A percentile compares a stretch with the other conserved stretches of the same genome.
phyloP scores from a whole-genome alignment of 1,140 invertebrate genomes.

The Bicyclus anynana region DNA sequence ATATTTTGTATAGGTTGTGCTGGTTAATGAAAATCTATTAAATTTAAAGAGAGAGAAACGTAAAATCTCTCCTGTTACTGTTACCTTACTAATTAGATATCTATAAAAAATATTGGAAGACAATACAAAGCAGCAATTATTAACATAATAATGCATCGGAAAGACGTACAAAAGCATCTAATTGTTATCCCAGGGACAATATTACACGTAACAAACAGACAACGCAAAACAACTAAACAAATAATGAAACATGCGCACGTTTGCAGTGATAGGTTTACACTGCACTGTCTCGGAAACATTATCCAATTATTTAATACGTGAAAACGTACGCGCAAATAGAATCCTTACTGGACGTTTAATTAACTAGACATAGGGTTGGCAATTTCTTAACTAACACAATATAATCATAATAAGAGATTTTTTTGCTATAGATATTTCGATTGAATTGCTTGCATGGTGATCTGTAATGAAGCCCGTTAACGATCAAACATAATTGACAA shows the following conservation, averaged over 20 bases:
- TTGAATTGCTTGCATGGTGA: too few species aligned
- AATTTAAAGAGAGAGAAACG: too few species aligned
- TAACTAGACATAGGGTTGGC: slow-evolving; percentile 22
- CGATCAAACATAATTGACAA: too few species aligned
- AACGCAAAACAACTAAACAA: slow-evolving; percentile 4
- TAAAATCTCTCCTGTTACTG: too few species aligned
- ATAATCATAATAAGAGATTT: background rate
- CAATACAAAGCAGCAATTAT: too few species aligned
- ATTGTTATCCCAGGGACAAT: background rate
- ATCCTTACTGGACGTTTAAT: slow-evolving; percentile 37
- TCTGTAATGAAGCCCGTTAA: too few species aligned
- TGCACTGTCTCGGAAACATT: slow-evolving; percentile 21
- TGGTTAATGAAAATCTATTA: too few species aligned
- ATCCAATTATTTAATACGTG: slow-evolving; percentile 35
- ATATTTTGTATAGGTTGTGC: too few species aligned
- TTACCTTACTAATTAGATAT: too few species aligned
- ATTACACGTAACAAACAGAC: slow-evolving; percentile 6
- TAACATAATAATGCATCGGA: background rate
- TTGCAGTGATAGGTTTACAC: slow-evolving; percentile 17
- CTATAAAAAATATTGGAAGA: too few species aligned
- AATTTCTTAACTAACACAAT: background rate
- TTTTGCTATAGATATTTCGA: too few species aligned
- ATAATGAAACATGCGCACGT: slow-evolving; percentile 11
- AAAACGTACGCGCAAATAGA: slow-evolving; percentile 24
- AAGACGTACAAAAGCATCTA: background rate